A percentile compares a stretch with the other conserved stretches of the same genome.
These are phyloP conservation scores for Samia ricini DNA, from an alignment of 1,140 invertebrate genomes.

Conservation along the genomic window DNA sequence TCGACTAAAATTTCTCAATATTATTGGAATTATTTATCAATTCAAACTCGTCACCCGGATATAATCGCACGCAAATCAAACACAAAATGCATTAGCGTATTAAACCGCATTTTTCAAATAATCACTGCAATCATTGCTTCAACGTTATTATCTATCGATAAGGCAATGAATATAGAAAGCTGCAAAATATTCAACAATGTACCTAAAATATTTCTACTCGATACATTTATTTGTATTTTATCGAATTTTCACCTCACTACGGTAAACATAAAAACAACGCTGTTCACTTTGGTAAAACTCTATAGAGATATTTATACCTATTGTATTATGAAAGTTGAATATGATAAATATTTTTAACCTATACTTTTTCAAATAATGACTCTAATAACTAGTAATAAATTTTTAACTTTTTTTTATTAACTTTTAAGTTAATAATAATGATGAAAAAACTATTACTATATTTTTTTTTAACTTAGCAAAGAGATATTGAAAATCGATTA, in stretches of 20 bases:
- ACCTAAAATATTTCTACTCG: background rate
- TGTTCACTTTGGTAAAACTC: background rate
- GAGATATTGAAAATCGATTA: too few relatives aligned
- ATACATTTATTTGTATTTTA: background rate
- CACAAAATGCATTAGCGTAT: constrained; percentile 47
- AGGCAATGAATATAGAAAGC: constrained; percentile 70
- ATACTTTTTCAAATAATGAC: too few relatives aligned
- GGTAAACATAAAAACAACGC: background rate
- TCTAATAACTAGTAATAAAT: too few relatives aligned
- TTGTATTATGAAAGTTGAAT: too few relatives aligned
- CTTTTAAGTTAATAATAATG: too few relatives aligned
- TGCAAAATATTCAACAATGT: constrained; percentile 66
- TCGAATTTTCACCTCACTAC: constrained; percentile 1
- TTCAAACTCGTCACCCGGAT: background rate
- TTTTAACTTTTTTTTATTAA: too few relatives aligned
- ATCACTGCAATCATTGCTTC: constrained; percentile 7
- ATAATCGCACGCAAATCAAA: constrained; percentile 43
- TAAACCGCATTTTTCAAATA: constrained; percentile 8
- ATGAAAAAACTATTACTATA: too few relatives aligned
- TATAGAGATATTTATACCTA: background rate
- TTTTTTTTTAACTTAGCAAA: too few relatives aligned
- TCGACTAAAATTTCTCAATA: background rate
- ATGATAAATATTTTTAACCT: too few relatives aligned
- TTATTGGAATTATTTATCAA: background rate
- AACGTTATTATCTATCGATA: background rate